Evolutionary conservation across 2,113 vertebrate genomes (phyloP).

Genomic region (Rhea americana): DNA sequence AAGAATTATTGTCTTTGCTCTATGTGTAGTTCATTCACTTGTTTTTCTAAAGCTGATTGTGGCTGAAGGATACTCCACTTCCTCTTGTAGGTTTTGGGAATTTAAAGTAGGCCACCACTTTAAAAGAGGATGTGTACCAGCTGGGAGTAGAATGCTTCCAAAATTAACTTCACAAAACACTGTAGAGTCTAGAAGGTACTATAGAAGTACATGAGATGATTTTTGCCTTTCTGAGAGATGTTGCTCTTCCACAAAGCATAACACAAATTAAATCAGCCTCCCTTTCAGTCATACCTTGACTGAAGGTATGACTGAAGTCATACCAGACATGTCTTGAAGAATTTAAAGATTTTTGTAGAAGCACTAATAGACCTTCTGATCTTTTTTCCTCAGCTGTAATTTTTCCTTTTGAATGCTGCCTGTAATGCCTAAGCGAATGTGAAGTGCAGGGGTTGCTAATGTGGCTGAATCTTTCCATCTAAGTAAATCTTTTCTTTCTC

Average conservation of each 20-base stretch:
- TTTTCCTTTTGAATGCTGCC: constrained; percentile 23
- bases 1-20: neutral
- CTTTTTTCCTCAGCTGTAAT: neutral
- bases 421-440: neutral
- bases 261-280: constrained; percentile 7
- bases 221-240: neutral
- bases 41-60: neutral
- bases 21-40: neutral
- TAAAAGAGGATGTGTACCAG: neutral
- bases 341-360: constrained; percentile 9
- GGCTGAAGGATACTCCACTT: neutral
- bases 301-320: neutral
- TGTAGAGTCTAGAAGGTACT: neutral
- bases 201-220: neutral
- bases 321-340: neutral
- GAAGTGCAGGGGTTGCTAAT: neutral
- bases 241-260: neutral
- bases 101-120: neutral
- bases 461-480: constrained; percentile 9
- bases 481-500: constrained; percentile 34
- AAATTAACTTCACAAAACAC: neutral
- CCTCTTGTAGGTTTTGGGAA: neutral
- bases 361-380: constrained; percentile 1
- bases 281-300: constrained; percentile 3
- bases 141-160: neutral